Evolutionary conservation across 2,113 vertebrate species (phyloP).

Genomic region (Saguinus midas): DNA sequence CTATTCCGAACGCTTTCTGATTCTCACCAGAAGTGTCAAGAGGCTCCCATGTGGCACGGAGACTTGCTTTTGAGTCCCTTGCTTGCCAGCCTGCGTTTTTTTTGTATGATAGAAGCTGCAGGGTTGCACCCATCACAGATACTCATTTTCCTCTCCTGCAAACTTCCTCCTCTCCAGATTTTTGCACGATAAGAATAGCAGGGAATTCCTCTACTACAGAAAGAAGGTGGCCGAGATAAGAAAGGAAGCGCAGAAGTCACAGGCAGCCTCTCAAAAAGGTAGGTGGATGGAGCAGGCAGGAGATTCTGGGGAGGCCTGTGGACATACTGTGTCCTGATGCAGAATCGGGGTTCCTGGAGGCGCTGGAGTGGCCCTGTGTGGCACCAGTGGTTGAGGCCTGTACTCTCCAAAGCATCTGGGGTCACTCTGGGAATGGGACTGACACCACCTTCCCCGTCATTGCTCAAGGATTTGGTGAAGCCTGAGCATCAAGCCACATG

Average conservation of each 20-base stretch:
- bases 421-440: background rate
- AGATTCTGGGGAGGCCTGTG: background rate
- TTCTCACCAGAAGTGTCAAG: background rate
- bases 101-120: background rate
- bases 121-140: background rate
- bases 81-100: background rate
- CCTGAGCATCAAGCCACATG: background rate
- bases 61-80: background rate
- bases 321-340: background rate
- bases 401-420: background rate
- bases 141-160: background rate
- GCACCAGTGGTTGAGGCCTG: rapidly evolving
- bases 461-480: background rate
- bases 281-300: conserved; percentile 67
- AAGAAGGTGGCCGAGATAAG: conserved; percentile 92
- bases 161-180: conserved; percentile 84
- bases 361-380: no score
- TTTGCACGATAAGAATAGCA: conserved; percentile 94
- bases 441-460: background rate
- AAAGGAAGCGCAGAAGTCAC: conserved; percentile 82
- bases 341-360: background rate
- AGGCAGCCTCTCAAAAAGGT: conserved; percentile 87
- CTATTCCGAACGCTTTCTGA: background rate
- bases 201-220: conserved; percentile 97
- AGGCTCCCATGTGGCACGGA: background rate